Evolutionary conservation across 2,888 invertebrate genomes (phyloP).

Genomic region (Agrochola litura): DNA sequence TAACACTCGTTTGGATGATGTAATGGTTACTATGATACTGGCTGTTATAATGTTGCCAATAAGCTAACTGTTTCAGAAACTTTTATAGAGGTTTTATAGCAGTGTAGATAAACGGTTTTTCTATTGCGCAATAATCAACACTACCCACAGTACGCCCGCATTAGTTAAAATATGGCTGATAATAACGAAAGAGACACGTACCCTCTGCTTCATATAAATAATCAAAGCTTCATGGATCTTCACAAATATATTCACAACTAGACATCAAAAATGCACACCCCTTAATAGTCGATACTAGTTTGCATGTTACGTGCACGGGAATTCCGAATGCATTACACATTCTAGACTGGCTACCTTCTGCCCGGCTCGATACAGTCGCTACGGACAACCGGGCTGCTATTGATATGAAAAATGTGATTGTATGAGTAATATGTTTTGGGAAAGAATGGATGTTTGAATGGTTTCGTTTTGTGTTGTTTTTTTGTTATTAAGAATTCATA

Average conservation of each 20-base stretch:
- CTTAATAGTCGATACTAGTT: slow-evolving; percentile 38
- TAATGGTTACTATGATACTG: too few relatives aligned
- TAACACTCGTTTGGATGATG: too few relatives aligned
- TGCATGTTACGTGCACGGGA: slow-evolving; percentile 33
- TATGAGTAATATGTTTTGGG: slow-evolving; percentile 4
- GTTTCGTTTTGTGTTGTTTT: neutral
- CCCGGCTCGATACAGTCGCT: slow-evolving; percentile 37
- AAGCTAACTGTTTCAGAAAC: too few relatives aligned
- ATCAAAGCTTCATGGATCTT: neutral
- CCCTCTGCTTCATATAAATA: too few relatives aligned
- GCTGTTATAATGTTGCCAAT: too few relatives aligned
- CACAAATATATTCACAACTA: slow-evolving; percentile 19
- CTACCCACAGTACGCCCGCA: too few relatives aligned
- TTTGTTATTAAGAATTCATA: neutral
- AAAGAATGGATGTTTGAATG: neutral
- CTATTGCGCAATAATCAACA: too few relatives aligned
- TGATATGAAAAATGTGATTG: slow-evolving; percentile 53
- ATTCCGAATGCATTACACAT: slow-evolving; percentile 56
- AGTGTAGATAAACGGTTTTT: too few relatives aligned
- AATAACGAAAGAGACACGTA: too few relatives aligned
- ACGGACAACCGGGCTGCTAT: slow-evolving; percentile 43
- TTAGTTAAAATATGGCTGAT: too few relatives aligned
- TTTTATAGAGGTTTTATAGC: too few relatives aligned
- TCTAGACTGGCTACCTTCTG: slow-evolving; percentile 13
- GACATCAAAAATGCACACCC: slow-evolving; percentile 23